Base-by-base conservation (phyloP, 2,797 vertebrate species). In the Lacerta viridis region DNA sequence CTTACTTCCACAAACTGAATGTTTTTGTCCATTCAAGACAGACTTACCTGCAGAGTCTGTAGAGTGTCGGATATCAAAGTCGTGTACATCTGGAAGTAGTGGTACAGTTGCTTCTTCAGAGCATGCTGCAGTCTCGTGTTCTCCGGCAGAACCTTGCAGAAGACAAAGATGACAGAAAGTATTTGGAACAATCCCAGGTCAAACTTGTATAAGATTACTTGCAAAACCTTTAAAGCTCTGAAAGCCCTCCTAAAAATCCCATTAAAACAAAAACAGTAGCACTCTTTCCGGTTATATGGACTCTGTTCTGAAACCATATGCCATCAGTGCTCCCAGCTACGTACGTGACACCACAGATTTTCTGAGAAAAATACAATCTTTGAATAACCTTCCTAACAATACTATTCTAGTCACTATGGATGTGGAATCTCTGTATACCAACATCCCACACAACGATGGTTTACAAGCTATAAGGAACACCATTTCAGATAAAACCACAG, bases 31-130 rank as follows among this genome's bases (percentile, higher is more conserved):
- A 55, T 15, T 55, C 50, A 55, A 55, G 50, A 55, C 50, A 55
- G 50, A 55, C 33, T 93, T 96, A 99, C 98, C 98, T 98, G 97
- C 91, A 96, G 97, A 85, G 94, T 90, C 15, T 96, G 95, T 90
- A 98, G 96, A 95, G 97, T 97, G 17, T 98, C 96, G 2, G 97
- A 97, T 6, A 97, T 94, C 90, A 96, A 92, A 1, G 90, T 94
- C 11, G 97, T 96, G 75, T 97, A 97, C 88, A 98, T 96, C 90
- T 98, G 98, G 90, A 98, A 93, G 91, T 94, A 97, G 90, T 96
- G 95, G 94, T 97, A 98, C 29, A 98, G 92, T 2, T 95, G 87
- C 91, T 98, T 97, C 88, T 98, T 97, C 81, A 99, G 94, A 69
- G 81, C 8, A 7, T 94, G 89, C 36, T 92, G 84, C 82, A 94